Evolutionary conservation across 2,888 invertebrate genomes (phyloP).

Genomic region (Zele albiditarsus): DNA sequence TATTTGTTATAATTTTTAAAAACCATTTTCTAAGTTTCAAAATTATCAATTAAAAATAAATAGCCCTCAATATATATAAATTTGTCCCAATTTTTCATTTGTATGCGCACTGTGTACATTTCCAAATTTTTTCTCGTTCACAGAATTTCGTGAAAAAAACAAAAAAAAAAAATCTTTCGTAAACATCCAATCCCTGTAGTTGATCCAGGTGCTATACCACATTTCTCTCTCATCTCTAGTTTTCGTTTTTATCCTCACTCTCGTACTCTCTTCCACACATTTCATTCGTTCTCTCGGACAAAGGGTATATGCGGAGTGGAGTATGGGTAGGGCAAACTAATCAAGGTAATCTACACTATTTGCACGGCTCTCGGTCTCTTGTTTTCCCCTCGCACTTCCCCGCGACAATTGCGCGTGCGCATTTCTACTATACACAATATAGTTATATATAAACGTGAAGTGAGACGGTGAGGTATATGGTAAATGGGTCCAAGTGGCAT

Average conservation of each 20-base stretch:
- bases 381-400: conserved; percentile 36
- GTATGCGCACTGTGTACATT: conserved; percentile 17
- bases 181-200: conserved; percentile 53
- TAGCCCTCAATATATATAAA: too few species aligned
- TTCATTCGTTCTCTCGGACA: conserved; percentile 50
- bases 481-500: not conserved
- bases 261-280: conserved; percentile 29
- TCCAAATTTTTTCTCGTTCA: not conserved
- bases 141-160: conserved; percentile 7
- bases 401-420: conserved; percentile 40
- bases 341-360: conserved; percentile 59
- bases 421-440: conserved; percentile 16
- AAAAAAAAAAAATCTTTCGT: conserved; percentile 49
- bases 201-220: conserved; percentile 43
- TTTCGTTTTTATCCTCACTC: conserved; percentile 29
- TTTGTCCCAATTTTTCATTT: not conserved
- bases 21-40: too few species aligned
- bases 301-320: conserved; percentile 48
- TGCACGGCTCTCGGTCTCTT: conserved; percentile 51
- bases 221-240: conserved; percentile 45
- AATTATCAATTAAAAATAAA: not conserved
- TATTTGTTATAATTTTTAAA: too few species aligned
- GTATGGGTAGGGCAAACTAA: conserved; percentile 57
- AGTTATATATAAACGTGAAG: conserved; percentile 24
- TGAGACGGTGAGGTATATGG: conserved; percentile 14